Conservation (phyloP, 1,140 invertebrate genomes). For the Pentalonia nigronervosa region DNA sequence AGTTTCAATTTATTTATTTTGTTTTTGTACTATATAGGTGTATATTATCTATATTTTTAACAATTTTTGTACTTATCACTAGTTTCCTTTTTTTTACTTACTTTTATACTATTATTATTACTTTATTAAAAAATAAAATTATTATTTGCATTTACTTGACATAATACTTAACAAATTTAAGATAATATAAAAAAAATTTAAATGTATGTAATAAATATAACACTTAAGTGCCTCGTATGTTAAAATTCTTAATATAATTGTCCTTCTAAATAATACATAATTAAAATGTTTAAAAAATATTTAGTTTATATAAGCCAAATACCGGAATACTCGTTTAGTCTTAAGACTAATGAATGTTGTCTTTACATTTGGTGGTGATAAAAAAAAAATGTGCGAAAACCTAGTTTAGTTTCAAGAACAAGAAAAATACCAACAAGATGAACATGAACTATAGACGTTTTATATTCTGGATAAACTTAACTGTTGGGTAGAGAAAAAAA, state of each 20-base stretch:
- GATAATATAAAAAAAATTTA: too few relatives aligned
- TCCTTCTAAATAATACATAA: neutral
- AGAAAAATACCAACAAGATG: neutral
- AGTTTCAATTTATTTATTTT: neutral
- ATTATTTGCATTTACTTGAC: neutral
- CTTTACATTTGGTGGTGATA: neutral
- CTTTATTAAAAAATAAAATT: neutral
- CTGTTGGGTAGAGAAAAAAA: neutral
- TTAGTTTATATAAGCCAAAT: neutral
- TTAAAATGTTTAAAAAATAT: neutral
- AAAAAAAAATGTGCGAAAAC: slow-evolving; percentile 16
- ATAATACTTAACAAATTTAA: neutral
- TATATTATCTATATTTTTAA: neutral
- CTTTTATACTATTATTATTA: too few relatives aligned
- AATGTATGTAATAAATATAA: too few relatives aligned
- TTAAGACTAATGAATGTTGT: neutral
- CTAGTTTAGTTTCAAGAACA: neutral
- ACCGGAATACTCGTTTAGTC: neutral
- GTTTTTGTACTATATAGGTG: neutral
- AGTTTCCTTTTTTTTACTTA: too few relatives aligned
- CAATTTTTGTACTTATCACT: neutral
- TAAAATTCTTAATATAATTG: neutral
- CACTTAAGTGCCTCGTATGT: too few relatives aligned
- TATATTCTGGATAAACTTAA: slow-evolving; percentile 8
- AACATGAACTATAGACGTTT: neutral